These are phyloP conservation scores for Bombus terrestris DNA, from an alignment of 1,140 invertebrate genomes.

Conservation along the genomic window DNA sequence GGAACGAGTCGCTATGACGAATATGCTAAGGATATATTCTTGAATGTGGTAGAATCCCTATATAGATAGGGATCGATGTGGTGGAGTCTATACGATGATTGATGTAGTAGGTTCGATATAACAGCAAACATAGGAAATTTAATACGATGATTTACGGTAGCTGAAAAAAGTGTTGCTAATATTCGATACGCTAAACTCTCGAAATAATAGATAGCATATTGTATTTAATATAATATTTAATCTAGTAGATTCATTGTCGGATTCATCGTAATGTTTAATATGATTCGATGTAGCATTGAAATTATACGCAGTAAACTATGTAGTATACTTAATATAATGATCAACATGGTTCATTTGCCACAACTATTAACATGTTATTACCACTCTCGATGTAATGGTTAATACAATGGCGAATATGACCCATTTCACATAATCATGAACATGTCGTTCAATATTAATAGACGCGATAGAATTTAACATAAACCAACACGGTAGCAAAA, in stretches of 20 bases:
- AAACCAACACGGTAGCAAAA: not conserved
- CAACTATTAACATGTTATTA: not conserved
- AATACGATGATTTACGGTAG: not conserved
- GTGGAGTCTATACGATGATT: not conserved
- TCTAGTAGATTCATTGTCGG: not conserved
- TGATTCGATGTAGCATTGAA: not conserved
- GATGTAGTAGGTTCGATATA: not conserved
- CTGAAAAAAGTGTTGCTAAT: not conserved
- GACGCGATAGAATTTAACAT: not conserved
- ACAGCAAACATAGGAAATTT: not conserved
- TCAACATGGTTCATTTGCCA: not conserved
- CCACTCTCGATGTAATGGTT: not conserved
- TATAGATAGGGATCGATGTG: not conserved
- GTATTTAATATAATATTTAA: not conserved
- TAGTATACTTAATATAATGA: not conserved
- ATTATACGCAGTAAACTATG: not conserved
- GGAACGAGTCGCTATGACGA: no score
- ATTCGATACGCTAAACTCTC: not conserved
- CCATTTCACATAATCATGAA: not conserved
- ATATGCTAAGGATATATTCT: no score
- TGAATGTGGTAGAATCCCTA: no score
- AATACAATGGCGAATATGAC: not conserved
- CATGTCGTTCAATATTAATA: not conserved
- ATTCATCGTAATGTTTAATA: not conserved
- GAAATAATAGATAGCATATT: not conserved